phyloP scores from a whole-genome alignment of 2,113 vertebrate genomes.

The Leucopsar rothschildi region DNA sequence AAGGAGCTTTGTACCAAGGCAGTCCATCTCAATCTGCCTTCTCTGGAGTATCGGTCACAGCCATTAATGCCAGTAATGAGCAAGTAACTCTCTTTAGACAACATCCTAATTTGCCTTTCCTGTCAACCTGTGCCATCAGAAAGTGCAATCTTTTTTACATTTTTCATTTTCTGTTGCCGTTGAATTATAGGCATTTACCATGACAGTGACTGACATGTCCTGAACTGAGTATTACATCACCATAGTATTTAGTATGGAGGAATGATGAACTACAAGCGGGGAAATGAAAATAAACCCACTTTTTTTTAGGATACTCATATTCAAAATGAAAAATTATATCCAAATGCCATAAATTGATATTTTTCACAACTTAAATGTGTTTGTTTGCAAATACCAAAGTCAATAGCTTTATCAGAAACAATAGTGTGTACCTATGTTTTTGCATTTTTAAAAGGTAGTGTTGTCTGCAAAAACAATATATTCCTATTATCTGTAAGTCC shows the following conservation, averaged over 20 bases:
- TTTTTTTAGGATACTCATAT: background rate
- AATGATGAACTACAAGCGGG: background rate
- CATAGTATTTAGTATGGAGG: background rate
- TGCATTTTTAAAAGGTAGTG: background rate
- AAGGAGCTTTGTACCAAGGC: background rate
- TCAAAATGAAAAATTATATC: background rate
- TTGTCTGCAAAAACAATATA: background rate
- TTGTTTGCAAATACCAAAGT: background rate
- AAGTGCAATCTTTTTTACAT: background rate
- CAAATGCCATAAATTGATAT: background rate
- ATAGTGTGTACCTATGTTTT: background rate
- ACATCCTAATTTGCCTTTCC: background rate
- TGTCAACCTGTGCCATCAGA: background rate
- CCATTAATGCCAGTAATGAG: background rate
- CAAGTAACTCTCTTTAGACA: background rate
- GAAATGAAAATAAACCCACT: background rate
- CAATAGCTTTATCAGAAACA: background rate
- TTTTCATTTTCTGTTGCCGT: background rate
- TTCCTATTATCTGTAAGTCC: background rate
- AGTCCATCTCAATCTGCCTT: background rate
- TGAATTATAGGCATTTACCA: background rate
- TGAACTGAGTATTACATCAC: background rate
- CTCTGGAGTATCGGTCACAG: accelerated
- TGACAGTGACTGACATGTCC: background rate
- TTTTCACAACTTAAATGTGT: background rate